Evolutionary conservation across 2,113 vertebrate species (phyloP).

Genomic region (Chaetodon trifascialis): DNA sequence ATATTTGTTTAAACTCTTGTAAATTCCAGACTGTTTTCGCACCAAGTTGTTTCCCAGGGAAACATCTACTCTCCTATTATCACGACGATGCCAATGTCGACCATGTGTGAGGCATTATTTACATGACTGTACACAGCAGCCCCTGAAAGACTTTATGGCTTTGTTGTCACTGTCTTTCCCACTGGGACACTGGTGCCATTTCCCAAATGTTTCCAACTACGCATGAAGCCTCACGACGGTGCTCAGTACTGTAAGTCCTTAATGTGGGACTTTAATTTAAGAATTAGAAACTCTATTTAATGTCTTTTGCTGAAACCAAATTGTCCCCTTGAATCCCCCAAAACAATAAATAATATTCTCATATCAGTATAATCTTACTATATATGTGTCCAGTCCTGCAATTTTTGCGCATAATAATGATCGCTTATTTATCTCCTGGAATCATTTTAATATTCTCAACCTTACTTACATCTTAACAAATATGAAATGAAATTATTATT

Average conservation of each 20-base stretch:
- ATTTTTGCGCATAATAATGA: not conserved
- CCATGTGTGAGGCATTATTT: conserved; percentile 82
- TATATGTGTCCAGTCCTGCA: not conserved
- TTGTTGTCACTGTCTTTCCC: conserved; percentile 66
- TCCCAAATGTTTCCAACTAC: conserved; percentile 61
- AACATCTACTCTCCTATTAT: conserved; percentile 84
- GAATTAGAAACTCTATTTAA: not conserved
- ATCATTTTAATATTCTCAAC: not conserved
- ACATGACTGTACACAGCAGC: conserved; percentile 79
- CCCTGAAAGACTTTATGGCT: conserved; percentile 80
- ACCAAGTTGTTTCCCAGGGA: conserved; percentile 75
- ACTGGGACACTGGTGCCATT: conserved; percentile 69
- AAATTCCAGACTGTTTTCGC: conserved; percentile 81
- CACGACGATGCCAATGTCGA: conserved; percentile 79
- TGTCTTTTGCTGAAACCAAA: not conserved
- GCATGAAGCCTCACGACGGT: not conserved
- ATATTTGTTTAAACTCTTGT: conserved; percentile 57
- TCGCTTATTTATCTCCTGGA: not conserved
- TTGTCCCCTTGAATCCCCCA: not conserved
- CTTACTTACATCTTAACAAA: not conserved
- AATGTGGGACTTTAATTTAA: not conserved
- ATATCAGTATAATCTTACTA: not conserved
- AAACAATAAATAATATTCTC: not conserved
- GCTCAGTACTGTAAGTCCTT: not conserved
- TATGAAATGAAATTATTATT: not conserved